Evolutionary conservation across 2,797 vertebrate species (phyloP).

Genomic region (Hippocampus kuda): DNA sequence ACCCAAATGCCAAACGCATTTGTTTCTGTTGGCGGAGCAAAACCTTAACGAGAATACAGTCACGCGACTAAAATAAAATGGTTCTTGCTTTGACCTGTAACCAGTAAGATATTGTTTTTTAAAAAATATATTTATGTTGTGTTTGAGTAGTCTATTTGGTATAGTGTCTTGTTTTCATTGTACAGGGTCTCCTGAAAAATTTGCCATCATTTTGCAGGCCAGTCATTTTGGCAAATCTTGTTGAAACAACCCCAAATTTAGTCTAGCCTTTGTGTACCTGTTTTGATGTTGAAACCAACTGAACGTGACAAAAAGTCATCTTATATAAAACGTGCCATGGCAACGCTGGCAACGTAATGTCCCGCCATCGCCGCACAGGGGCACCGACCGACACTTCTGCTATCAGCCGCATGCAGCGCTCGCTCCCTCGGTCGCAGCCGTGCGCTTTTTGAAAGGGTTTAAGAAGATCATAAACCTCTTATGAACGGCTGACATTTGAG

Average conservation of each 20-base stretch:
- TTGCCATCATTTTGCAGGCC: too few species aligned
- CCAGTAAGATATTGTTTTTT: too few species aligned
- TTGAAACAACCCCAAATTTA: too few species aligned
- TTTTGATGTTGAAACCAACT: too few species aligned
- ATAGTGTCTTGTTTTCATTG: too few species aligned
- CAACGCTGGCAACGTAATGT: not conserved
- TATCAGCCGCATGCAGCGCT: conserved; percentile 14
- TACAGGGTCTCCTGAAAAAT: too few species aligned
- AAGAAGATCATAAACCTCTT: conserved; percentile 21
- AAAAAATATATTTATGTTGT: too few species aligned
- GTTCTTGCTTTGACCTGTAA: not conserved
- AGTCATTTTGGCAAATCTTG: too few species aligned
- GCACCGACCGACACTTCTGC: not conserved
- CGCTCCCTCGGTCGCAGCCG: conserved; percentile 7
- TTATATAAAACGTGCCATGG: not conserved
- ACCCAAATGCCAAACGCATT: not conserved
- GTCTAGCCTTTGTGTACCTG: too few species aligned
- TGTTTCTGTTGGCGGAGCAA: not conserved
- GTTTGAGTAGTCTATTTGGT: too few species aligned
- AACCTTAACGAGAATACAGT: not conserved
- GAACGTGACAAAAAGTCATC: too few species aligned
- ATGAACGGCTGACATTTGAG: conserved; percentile 25
- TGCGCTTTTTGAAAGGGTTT: conserved; percentile 8
- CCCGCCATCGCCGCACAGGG: not conserved
- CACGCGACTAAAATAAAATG: not conserved